phyloP scores from a whole-genome alignment of 1,140 invertebrate species.

The Lepidurus packardi region DNA sequence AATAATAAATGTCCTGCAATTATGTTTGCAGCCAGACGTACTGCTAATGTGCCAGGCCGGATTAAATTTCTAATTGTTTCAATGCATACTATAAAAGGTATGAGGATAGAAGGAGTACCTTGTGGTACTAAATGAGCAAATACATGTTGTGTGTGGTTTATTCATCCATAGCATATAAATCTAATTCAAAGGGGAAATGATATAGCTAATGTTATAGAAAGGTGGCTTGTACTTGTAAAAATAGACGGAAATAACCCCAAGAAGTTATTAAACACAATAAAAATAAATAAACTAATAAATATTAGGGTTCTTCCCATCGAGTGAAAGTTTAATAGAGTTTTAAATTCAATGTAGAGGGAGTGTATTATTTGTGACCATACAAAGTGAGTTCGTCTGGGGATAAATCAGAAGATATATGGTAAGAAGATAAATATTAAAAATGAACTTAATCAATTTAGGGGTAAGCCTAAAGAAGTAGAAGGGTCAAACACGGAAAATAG shows the following conservation, averaged over 20 bases:
- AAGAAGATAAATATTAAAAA: conserved; percentile 37
- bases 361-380: too few species aligned
- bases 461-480: conserved; percentile 34
- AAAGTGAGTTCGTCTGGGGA: conserved; percentile 24
- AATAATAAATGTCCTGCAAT: conserved; percentile 59
- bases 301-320: conserved; percentile 38
- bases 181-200: conserved; percentile 54
- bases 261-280: conserved; percentile 55
- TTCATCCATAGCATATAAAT: conserved; percentile 51
- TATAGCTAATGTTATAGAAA: conserved; percentile 51
- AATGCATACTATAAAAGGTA: conserved; percentile 48
- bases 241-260: conserved; percentile 60
- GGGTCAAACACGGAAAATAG: conserved; percentile 44
- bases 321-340: too few species aligned
- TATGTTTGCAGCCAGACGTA: conserved; percentile 62
- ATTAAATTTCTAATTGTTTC: conserved; percentile 49
- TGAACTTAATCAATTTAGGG: conserved; percentile 37
- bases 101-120: conserved; percentile 51
- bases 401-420: conserved; percentile 34
- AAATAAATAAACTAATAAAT: conserved; percentile 48
- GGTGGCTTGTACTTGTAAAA: conserved; percentile 57
- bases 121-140: conserved; percentile 56
- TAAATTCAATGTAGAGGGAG: too few species aligned
- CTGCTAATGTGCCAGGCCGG: conserved; percentile 56
- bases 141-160: conserved; percentile 48